These are phyloP conservation scores for Buphagus erythrorhynchus DNA, from an alignment of 2,797 vertebrate genomes.

Conservation along the genomic window DNA sequence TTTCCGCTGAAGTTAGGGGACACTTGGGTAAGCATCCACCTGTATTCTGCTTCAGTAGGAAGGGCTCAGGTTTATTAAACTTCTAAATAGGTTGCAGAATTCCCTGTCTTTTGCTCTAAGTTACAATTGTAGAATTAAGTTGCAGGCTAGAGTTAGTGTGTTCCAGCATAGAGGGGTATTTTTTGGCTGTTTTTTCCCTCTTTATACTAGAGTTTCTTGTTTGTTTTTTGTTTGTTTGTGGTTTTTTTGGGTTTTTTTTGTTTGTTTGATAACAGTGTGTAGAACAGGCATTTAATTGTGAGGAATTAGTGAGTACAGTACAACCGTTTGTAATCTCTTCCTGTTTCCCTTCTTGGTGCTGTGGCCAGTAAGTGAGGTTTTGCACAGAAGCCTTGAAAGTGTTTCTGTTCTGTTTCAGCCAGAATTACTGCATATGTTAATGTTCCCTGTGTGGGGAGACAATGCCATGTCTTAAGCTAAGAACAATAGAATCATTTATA, in stretches of 20 bases:
- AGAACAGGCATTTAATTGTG: not conserved
- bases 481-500: not conserved
- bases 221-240: not conserved
- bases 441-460: not conserved
- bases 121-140: not conserved
- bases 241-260: too few relatives aligned
- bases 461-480: not conserved
- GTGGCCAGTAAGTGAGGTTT: not conserved
- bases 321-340: not conserved
- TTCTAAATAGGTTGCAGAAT: not conserved
- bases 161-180: accelerated
- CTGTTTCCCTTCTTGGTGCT: not conserved
- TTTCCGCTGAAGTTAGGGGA: not conserved
- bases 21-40: not conserved
- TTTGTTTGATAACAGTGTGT: not conserved
- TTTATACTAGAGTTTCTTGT: not conserved
- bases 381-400: not conserved
- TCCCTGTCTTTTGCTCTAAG: not conserved
- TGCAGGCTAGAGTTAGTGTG: not conserved
- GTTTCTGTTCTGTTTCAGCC: not conserved
- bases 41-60: not conserved
- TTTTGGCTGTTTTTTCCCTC: not conserved
- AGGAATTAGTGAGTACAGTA: not conserved
- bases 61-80: not conserved
- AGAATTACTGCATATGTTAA: not conserved